A percentile compares a stretch with the other conserved stretches of the same genome.
These are phyloP conservation scores for Pogoniulus pusillus DNA, from an alignment of 2,797 vertebrate species.

Conservation along the genomic window DNA sequence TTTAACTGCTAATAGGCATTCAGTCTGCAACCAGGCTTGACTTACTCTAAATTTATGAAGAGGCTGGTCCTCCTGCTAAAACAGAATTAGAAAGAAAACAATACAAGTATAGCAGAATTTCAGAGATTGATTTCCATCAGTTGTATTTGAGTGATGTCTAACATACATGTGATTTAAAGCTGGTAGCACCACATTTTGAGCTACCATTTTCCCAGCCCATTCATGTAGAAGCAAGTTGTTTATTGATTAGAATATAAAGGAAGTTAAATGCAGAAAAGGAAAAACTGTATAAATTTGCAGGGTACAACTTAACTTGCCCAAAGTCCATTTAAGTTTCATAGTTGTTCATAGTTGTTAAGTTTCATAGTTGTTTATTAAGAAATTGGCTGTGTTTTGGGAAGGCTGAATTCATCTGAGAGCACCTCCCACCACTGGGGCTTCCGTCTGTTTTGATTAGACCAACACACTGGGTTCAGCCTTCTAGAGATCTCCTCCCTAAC, in stretches of 20 bases:
- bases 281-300: not conserved
- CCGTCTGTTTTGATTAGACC: not conserved
- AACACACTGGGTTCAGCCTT: not conserved
- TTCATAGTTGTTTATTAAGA: not conserved
- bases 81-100: not conserved
- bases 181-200: not conserved
- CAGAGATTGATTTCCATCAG: not conserved
- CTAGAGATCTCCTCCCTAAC: not conserved
- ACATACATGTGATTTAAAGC: not conserved
- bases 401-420: not conserved
- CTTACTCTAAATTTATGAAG: not conserved
- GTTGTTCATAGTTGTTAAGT: not conserved
- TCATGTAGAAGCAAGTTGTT: not conserved
- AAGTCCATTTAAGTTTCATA: not conserved
- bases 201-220: not conserved
- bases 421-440: not conserved
- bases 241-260: not conserved
- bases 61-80: not conserved
- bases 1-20: not conserved
- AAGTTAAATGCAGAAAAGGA: not conserved
- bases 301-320: not conserved
- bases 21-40: not conserved
- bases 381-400: not conserved
- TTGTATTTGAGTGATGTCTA: not conserved
- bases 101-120: not conserved